Evolutionary conservation across 2,797 vertebrate species (phyloP).

Genomic region (Sarcophilus harrisii): DNA sequence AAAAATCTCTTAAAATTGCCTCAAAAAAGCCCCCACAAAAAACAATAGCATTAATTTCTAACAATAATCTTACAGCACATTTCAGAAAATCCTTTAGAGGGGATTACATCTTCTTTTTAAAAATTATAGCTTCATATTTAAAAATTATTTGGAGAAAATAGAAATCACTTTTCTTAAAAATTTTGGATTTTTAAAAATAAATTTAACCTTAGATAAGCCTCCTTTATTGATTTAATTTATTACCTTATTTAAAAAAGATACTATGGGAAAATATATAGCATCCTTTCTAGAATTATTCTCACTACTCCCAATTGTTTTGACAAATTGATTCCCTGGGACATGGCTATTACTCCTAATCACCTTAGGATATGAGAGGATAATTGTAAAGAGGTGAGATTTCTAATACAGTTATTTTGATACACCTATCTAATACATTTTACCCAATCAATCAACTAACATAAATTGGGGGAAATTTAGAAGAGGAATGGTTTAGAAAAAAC

Average conservation of each 20-base stretch:
- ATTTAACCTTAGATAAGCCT: neutral
- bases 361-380: neutral
- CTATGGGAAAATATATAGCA: neutral
- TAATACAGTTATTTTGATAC: neutral
- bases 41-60: conserved; percentile 7
- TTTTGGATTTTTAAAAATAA: neutral
- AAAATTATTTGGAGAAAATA: neutral
- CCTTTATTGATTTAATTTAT: neutral
- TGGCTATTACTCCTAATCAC: neutral
- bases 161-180: neutral
- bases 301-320: neutral
- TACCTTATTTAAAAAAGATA: neutral
- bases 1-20: neutral
- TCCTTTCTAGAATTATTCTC: neutral
- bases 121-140: conserved; percentile 19
- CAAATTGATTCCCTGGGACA: neutral
- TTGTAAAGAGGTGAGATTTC: neutral
- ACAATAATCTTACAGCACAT: neutral
- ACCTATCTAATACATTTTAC: neutral
- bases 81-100: conserved; percentile 4
- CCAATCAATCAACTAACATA: neutral
- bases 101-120: neutral
- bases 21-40: conserved; percentile 9
- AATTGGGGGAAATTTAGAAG: neutral
- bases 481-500: neutral